phyloP scores from a whole-genome alignment of 2,888 invertebrate genomes.

The Hydropsyche betteni region DNA sequence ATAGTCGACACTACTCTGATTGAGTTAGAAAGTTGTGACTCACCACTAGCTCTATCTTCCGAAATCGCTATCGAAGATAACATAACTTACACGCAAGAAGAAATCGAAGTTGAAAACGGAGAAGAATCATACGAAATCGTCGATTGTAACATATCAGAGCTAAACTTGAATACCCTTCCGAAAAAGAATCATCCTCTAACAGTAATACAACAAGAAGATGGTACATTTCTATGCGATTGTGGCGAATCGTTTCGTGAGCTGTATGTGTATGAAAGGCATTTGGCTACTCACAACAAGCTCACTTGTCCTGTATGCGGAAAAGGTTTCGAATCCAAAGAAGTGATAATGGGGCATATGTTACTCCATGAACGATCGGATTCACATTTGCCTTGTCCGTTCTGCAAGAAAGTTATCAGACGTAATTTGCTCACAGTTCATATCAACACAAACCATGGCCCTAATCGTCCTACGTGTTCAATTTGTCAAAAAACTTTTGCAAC shows the following conservation, averaged over 20 bases:
- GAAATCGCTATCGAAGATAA: constrained; percentile 56
- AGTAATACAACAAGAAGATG: constrained; percentile 61
- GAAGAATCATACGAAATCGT: constrained; percentile 60
- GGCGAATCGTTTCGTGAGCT: constrained; percentile 62
- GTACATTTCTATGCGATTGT: constrained; percentile 62
- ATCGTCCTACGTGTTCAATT: constrained; percentile 61
- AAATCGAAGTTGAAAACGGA: constrained; percentile 59
- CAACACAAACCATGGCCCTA: constrained; percentile 62
- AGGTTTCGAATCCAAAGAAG: constrained; percentile 63
- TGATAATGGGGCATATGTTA: constrained; percentile 62
- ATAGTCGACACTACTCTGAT: constrained; percentile 39
- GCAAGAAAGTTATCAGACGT: constrained; percentile 59
- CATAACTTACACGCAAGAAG: constrained; percentile 56
- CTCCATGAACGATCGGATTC: constrained; percentile 59
- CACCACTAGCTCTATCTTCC: neutral
- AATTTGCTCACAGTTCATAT: constrained; percentile 63
- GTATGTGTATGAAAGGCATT: constrained; percentile 61
- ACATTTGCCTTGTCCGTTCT: constrained; percentile 61
- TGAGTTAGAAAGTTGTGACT: constrained; percentile 34
- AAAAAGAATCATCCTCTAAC: constrained; percentile 51
- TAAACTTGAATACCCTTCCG: constrained; percentile 58
- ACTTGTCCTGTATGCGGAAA: constrained; percentile 63
- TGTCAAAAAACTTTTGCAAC: constrained; percentile 65
- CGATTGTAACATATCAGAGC: constrained; percentile 62
- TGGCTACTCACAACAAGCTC: constrained; percentile 58